Percentiles rank a stretch among this genome's conserved stretches.
phyloP scores from a whole-genome alignment of 2,888 invertebrate genomes.

The Podabrus alpinus region DNA sequence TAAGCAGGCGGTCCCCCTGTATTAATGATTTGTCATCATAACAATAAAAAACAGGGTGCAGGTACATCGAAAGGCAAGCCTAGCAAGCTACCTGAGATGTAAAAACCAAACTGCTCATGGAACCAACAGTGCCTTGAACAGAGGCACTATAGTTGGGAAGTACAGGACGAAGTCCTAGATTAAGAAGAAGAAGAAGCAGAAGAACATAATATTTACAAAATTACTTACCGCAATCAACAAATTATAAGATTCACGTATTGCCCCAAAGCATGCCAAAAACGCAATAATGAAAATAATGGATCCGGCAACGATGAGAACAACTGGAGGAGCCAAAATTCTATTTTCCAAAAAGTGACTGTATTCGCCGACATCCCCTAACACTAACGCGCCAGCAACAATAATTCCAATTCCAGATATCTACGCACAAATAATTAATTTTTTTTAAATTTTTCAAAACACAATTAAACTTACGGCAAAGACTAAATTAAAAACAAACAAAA shows the following conservation, averaged over 20 bases:
- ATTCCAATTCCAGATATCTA: slow-evolving; percentile 66
- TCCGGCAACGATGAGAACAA: slow-evolving; percentile 83
- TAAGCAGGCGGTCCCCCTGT: too few relatives aligned
- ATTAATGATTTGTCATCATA: too few relatives aligned
- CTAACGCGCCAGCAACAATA: slow-evolving; percentile 74
- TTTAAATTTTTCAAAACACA: background rate
- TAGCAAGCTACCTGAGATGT: too few relatives aligned
- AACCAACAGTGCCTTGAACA: too few relatives aligned
- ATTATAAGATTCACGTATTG: slow-evolving; percentile 84
- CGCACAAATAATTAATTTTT: slow-evolving; percentile 9
- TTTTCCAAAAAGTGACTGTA: slow-evolving; percentile 79
- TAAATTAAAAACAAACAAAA: slow-evolving; percentile 73
- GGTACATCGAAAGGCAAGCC: too few relatives aligned
- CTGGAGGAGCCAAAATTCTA: slow-evolving; percentile 79
- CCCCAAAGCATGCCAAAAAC: slow-evolving; percentile 90
- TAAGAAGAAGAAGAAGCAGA: too few relatives aligned
- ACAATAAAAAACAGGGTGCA: too few relatives aligned
- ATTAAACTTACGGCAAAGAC: slow-evolving; percentile 71
- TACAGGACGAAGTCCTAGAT: too few relatives aligned
- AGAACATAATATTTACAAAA: background rate
- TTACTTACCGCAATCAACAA: slow-evolving; percentile 82
- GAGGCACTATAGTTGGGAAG: too few relatives aligned
- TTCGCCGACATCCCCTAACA: slow-evolving; percentile 73
- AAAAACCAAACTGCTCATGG: too few relatives aligned
- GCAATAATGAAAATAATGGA: slow-evolving; percentile 85